Base-by-base conservation (phyloP, 92 coral and sea anemone species). In the Phenganax stokvisi region DNA sequence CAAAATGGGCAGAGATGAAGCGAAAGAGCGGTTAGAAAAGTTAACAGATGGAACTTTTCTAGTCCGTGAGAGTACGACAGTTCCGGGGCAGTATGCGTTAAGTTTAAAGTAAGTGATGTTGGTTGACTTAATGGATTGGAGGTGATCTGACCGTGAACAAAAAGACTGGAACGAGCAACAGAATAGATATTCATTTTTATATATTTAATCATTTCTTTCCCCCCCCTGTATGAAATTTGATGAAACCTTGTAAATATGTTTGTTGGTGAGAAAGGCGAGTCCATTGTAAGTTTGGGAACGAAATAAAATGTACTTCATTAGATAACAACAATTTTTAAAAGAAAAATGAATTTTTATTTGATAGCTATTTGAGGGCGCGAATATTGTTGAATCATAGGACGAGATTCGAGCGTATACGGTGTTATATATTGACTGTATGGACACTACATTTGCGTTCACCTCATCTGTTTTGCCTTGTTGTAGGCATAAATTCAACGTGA, bases 41-140 rank as follows among this genome's bases (percentile, higher is more conserved):
- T 80, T 82, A 75, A 78, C 90, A 56, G 98, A 94, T 51, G 98
- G 98, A 20, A 94, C 98, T 7, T 94, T 94, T 73, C 87, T 94
- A 10, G 86, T 94, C 47, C 85, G 98, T 59, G 98, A 94, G 72
- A 93, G 98, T 76, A 87, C 87, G 27, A 92, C 89, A 68, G 80
- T 89, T 20, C 81, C 85, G 12, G 98, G 98, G 60, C 96, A 94
- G 81, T 94, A 88, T 56, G 98, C 98, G 0, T 69, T 94, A 31
- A 92, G 97, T 76, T 90, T 94, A 71, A 89, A 91, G 98, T 94
- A 84, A 61, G 90, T 17, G 16, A 30, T 0, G 27, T 44, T 28
- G 53, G 69, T 37, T 5, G 2, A 37, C 47, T 37, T 37, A 37
- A 37, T 37, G 3, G 47, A 37, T 37, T 37, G 47, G 0, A 58